Percentiles rank a stretch among this genome's conserved stretches.
These are phyloP conservation scores for Nemoura dubitans DNA, from an alignment of 2,888 invertebrate genomes.

Conservation along the genomic window DNA sequence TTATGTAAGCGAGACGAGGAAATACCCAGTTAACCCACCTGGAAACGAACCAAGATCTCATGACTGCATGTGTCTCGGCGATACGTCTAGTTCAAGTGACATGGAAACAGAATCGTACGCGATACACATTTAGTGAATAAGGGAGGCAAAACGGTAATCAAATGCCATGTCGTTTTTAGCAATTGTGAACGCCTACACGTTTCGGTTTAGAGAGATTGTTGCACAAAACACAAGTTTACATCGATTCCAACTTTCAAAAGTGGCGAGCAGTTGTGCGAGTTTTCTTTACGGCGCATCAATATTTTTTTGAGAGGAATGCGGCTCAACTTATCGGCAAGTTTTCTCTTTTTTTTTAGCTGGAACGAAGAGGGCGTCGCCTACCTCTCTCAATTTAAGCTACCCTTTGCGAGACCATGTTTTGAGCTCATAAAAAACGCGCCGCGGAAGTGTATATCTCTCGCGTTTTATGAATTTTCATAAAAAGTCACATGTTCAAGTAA, in stretches of 20 bases:
- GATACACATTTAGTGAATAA: too few species aligned
- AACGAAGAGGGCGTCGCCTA: background rate
- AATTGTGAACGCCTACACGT: background rate
- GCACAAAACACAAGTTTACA: background rate
- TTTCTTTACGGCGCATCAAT: background rate
- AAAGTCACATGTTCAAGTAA: slow-evolving; percentile 1
- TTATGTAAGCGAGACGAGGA: background rate
- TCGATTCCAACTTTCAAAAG: background rate
- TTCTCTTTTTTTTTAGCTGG: background rate
- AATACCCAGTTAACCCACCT: slow-evolving; percentile 25
- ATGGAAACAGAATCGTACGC: background rate
- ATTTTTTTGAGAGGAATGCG: background rate
- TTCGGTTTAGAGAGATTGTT: background rate
- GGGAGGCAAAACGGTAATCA: background rate
- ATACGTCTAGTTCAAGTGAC: background rate
- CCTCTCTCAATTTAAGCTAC: background rate
- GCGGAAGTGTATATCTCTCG: background rate
- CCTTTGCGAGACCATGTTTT: background rate
- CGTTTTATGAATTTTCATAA: slow-evolving; percentile 12
- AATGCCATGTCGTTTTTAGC: background rate
- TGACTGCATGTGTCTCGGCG: background rate
- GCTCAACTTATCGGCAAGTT: background rate
- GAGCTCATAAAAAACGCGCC: background rate
- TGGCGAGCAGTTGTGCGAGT: background rate
- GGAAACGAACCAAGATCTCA: slow-evolving; percentile 8